Base-by-base conservation (phyloP, 2,888 invertebrate species). In the Ichneumoninae sp. region DNA sequence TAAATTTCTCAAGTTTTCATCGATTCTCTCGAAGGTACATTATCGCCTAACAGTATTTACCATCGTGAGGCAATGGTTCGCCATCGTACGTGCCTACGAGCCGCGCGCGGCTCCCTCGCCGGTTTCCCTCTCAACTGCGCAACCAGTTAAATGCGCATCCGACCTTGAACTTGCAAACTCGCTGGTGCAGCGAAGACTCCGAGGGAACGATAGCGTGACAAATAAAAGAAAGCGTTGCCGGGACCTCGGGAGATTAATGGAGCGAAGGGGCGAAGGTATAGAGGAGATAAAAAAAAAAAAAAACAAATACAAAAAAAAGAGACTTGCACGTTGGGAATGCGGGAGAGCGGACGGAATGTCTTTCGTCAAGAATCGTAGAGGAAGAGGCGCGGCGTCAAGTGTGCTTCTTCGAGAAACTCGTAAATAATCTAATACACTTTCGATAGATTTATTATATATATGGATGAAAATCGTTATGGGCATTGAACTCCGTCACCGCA, bases 91-190 rank as follows among this genome's bases (percentile, higher is more conserved):
- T 80, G 83, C 60, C 73, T 77, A 54, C 63, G 73, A 54, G 63
- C 71, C 75, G 66, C 52, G 60, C 68, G 30, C 60, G 33, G 63
- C 70, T 66, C 36, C 36, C 75, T 73, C 68, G 10, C 57, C 76
- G 78, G 19, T 70, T 26, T 19, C 65, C 52, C 22, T 65, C 33
- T 47, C 10, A 33, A 57, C 50, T 19, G 40, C 69, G 47, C 71
- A 50, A 60, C 66, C 76, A 78, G 81, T 84, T 81, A 86, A 84
- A 84, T 84, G 73, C 83, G 75, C 81, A 84, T 78, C 76, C 76
- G 86, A 73, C 86, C 86, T 84, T 86, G 86, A 86, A 86, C 86
- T 86, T 86, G 79, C 57, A 26, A 50, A 47, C 54, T 52, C 57
- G 50, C 69, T 60, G 36, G 54, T 69, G 60, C 50, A 44, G 19